Base-by-base conservation (phyloP, 53 echinoderm and acorn worm species). In the Holothuria leucospilota region DNA sequence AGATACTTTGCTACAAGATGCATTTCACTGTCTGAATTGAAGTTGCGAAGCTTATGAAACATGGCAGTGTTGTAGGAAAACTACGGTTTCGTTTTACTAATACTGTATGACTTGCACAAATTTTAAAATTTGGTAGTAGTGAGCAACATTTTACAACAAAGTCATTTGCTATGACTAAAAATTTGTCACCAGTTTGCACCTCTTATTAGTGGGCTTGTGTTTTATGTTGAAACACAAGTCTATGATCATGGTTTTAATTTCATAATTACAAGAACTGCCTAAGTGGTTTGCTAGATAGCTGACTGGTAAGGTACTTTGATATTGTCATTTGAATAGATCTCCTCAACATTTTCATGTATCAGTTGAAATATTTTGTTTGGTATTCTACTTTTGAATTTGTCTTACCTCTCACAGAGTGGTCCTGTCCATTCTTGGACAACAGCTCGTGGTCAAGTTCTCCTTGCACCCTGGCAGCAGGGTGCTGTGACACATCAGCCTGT, bases 401-500 rank as follows among this genome's bases (percentile, higher is more conserved):
- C 27, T 30, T 23, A 13, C 40, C 49, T 23, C 14, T 24, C 24
- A 63, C 88, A 95, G 95, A 98, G 93, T 94, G 97, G 87, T 66
- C 97, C 97, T 49, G 97, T 96, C 52, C 94, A 94, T 63, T 94
- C 96, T 4, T 56, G 56, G 56, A 56, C 56, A 56, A 90, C 90
- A 74, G 85, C 91, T 51, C 92, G 89, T 88, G 93, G 95, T 25
- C 95, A 98, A 85, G 91, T 95, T 85, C 95, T 98, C 69, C 78
- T 96, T 81, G 93, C 97, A 63, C 98, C 98, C 81, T 98, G 98
- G 98, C 98, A 98, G 92, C 98, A 98, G 75, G 98, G 98, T 58
- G 95, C 98, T 85, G 93, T 98, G 86, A 85, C 96, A 96, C 98
- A 98, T 81, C 98, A 95, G 93, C 98, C 95, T 87, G 98, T 98